A percentile compares a stretch with the other conserved stretches of the same genome.
These are phyloP conservation scores for Amphiduros pacificus DNA, from an alignment of 2,888 invertebrate genomes.

Conservation along the genomic window DNA sequence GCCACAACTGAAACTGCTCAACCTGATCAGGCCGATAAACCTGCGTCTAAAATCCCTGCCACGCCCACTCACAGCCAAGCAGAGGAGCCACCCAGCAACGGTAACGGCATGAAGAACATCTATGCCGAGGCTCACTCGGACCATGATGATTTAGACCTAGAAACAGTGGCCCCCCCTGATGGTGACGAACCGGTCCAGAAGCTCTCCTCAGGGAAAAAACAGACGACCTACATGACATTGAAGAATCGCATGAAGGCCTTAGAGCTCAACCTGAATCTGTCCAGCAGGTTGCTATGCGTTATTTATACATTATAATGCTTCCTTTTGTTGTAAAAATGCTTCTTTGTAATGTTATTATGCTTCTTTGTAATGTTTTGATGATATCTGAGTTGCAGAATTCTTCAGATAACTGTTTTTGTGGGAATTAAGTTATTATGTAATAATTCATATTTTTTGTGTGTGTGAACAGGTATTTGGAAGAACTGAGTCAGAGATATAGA, in stretches of 20 bases:
- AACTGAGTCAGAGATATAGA: slow-evolving; percentile 90
- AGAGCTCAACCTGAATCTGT: slow-evolving; percentile 95
- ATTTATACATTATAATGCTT: too few species aligned
- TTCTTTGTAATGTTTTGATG: too few species aligned
- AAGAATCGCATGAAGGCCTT: slow-evolving; percentile 94
- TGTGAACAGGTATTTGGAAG: slow-evolving; percentile 84
- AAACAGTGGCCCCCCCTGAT: slow-evolving; percentile 11
- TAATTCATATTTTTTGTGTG: too few species aligned
- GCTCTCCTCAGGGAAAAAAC: slow-evolving; percentile 27
- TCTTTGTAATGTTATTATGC: too few species aligned
- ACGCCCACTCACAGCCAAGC: too few species aligned
- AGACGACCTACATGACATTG: slow-evolving; percentile 73
- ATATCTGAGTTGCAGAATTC: too few species aligned
- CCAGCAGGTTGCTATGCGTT: slow-evolving; percentile 78
- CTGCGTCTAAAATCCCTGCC: too few species aligned
- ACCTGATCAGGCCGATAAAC: neutral
- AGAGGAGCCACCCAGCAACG: neutral
- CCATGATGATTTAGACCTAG: slow-evolving; percentile 13
- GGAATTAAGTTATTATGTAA: too few species aligned
- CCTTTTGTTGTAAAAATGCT: too few species aligned
- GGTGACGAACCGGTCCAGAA: slow-evolving; percentile 30
- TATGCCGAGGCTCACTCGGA: slow-evolving; percentile 18
- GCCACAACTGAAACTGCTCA: neutral
- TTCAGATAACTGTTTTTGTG: too few species aligned
- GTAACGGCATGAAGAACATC: slow-evolving; percentile 15